phyloP scores from a whole-genome alignment of 35 echinoderm and acorn worm genomes.

The Holothuria glaberrima region DNA sequence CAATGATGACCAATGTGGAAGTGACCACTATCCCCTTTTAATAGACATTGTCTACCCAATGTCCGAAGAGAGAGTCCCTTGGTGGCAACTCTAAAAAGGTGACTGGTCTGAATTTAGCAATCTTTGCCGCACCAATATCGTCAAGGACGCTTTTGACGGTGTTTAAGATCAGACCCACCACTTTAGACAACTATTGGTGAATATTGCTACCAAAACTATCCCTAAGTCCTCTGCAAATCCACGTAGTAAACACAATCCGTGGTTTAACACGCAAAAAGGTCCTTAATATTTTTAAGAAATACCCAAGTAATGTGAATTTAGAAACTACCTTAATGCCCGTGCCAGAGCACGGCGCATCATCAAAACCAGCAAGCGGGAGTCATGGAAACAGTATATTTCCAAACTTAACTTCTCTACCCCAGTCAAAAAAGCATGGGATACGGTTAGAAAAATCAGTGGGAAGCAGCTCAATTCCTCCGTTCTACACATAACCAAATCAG shows the following conservation, averaged over 20 bases:
- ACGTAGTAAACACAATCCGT: conserved; percentile 42
- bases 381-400: conserved; percentile 18
- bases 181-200: too few species aligned
- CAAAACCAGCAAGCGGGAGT: background rate
- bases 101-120: conserved; percentile 25
- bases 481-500: background rate
- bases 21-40: conserved; percentile 28
- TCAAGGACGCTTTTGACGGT: background rate
- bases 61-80: conserved; percentile 41
- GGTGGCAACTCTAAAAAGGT: conserved; percentile 40
- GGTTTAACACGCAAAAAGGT: conserved; percentile 35
- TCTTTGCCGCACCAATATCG: background rate
- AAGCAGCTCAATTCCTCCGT: conserved; percentile 23
- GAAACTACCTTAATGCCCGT: conserved; percentile 5
- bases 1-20: background rate
- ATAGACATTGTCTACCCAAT: conserved; percentile 18
- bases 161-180: background rate
- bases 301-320: background rate
- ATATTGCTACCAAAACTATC: background rate
- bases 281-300: conserved; percentile 9
- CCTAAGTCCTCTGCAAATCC: conserved; percentile 27
- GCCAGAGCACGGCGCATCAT: conserved; percentile 34
- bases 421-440: conserved; percentile 25
- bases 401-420: background rate
- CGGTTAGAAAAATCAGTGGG: background rate